Evolutionary conservation across 53 echinoderm and acorn worm genomes (phyloP), one percentile per base, ranked within the genome.

Genomic region (Holothuria leucospilota): DNA sequence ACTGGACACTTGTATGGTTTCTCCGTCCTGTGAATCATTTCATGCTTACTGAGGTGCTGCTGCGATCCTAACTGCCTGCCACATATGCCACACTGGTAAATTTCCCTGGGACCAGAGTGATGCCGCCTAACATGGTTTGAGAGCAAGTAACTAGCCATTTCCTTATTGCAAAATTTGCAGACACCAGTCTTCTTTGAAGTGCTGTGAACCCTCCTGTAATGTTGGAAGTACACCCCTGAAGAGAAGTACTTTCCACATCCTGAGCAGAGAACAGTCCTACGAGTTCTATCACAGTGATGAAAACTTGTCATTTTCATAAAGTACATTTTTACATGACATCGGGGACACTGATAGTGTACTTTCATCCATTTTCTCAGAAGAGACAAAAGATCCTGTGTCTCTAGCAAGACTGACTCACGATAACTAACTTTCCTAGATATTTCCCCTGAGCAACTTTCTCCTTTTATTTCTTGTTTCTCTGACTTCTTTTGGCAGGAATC

Each of bases 1-100:
- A 92, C 84, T 0, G 90, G 75, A 81, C 96, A 96, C 56, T 92
- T 81, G 88, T 92, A 92, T 38, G 89, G 94, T 58, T 59, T 30
- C 16, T 80, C 80, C 2, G 62, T 20, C 16, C 80, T 27, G 39
- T 80, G 80, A 9, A 80, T 80, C 28, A 59, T 59, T 39, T 80
- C 80, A 30, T 80, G 80, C 21, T 61, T 59, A 21, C 18, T 24
- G 29, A 80, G 61, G 53, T 59, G 61, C 23, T 80, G 80, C 20
- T 14, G 26, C 5, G 80, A 80, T 6, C 59, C 59, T 2, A 80
- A 20, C 28, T 30, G 80, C 38, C 56, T 59, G 18, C 80, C 80
- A 30, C 80, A 80, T 29, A 80, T 80, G 14, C 53, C 24, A 61
- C 80, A 80, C 26, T 28, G 27, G 27, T 59, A 58, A 2, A 59